phyloP scores from a whole-genome alignment of 2,888 invertebrate genomes.

The Rhamnusium bicolor region DNA sequence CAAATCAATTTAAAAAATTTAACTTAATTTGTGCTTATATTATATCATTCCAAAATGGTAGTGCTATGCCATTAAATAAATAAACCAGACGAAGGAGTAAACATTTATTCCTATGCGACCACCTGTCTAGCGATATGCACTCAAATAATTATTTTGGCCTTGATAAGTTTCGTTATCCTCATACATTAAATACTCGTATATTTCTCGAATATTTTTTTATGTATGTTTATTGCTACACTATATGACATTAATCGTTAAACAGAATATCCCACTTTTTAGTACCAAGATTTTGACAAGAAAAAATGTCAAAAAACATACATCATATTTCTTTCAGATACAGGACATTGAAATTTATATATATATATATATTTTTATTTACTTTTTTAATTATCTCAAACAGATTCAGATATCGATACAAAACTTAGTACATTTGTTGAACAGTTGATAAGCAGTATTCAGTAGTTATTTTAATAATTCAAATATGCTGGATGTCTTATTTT shows the following conservation, averaged over 20 bases:
- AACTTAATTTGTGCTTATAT: neutral
- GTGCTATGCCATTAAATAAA: neutral
- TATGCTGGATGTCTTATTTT: too few relatives aligned
- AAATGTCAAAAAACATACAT: too few relatives aligned
- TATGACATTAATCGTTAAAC: neutral
- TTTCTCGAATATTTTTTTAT: neutral
- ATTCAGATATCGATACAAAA: too few relatives aligned
- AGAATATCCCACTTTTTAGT: too few relatives aligned
- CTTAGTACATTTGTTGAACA: too few relatives aligned
- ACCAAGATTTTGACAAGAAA: too few relatives aligned
- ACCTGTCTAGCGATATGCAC: neutral
- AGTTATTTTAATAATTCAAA: too few relatives aligned
- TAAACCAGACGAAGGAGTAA: neutral
- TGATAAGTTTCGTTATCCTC: neutral
- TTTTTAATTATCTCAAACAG: too few relatives aligned
- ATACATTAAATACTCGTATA: neutral
- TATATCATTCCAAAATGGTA: conserved; percentile 24
- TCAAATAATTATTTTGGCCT: neutral
- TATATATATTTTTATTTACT: too few relatives aligned
- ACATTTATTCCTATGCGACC: neutral
- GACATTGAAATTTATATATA: too few relatives aligned
- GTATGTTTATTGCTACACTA: neutral
- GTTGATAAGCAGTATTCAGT: too few relatives aligned
- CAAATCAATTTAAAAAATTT: conserved; percentile 17
- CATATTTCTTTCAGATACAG: too few relatives aligned